Evolutionary conservation across 1,140 invertebrate genomes (phyloP), one percentile per base, ranked within the genome.

Genomic region (Neomicropteryx cornuta): DNA sequence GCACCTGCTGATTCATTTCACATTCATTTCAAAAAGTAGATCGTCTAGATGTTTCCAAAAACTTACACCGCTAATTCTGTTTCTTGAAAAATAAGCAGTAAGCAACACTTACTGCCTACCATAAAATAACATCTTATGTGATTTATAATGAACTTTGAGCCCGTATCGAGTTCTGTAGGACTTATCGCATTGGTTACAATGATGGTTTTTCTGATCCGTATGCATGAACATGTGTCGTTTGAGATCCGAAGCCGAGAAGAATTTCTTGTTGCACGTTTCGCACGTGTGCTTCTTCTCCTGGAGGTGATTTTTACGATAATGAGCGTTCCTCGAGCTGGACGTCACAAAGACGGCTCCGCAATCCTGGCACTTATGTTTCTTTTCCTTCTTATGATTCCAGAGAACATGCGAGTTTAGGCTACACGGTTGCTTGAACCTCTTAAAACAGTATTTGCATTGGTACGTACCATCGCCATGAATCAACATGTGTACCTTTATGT

Each of bases 81-180:
- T n/a, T n/a, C n/a, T n/a, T n/a, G n/a, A n/a, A n/a, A n/a, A n/a
- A n/a, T n/a, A n/a, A n/a, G n/a, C n/a, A n/a, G n/a, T n/a, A n/a
- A n/a, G n/a, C n/a, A 27, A 27, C 23, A 27, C 8, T 8, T 13
- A 27, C 13, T 8, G 23, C 23, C 23, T 27, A 27, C 23, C 8
- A 8, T 8, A 13, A 27, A 27, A 27, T 27, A 6, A 6, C 10
- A 32, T 32, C 5, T 32, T 32, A 20, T 34, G 33, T 21, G 62
- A 64, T 27, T 60, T 65, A 33, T 65, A 55, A 53, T 67, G 64
- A 0, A 62, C 57, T 52, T 66, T 67, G 13, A 67, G 42, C 4
- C 64, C 64, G 37, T 66, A 62, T 43, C 60, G 55, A 16, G 62
- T 66, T 46, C 65, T 61, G 43, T 67, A 67, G 0, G 64, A 64